Base-by-base conservation (phyloP, 64 coral and sea anemone genomes). In the Stichodactyla mertensii region DNA sequence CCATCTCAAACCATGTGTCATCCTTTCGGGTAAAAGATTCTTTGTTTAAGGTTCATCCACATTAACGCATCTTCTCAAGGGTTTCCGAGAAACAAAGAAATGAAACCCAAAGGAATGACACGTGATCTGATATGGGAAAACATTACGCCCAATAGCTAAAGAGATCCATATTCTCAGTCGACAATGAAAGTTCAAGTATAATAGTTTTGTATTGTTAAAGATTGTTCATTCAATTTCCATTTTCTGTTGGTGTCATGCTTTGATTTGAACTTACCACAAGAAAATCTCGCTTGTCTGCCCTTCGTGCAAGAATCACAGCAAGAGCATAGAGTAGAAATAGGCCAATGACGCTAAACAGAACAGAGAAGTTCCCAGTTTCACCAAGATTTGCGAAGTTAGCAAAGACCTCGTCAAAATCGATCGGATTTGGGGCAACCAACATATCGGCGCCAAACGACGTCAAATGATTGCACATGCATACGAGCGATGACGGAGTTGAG, bases 401-500 rank as follows among this genome's bases (percentile, higher is more conserved):
- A 67, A 55, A 71, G 6, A 94, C 89, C 55, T 61, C 23, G 27
- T 81, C 69, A 23, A 94, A 94, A 52, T 94, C 93, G 11, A 94
- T 86, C 52, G 89, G 86, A 55, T 94, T 94, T 28, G 93, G 93
- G 71, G 86, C 71, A 19, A 85, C 89, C 20, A 94, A 24, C 55
- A 94, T 62, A 84, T 15, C 86, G 13, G 86, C 93, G 23, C 93
- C 93, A 94, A 94, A 94, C 16, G 79, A 51, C 0, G 93, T 91
- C 6, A 94, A 67, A 28, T 94, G 93, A 22, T 91, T 91, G 20
- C 93, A 94, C 3, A 89, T 60, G 52, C 88, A 89, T 7, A 84
- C 59, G 16, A 89, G n/a, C 2, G 20, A 7, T 26, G 62, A 51
- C 22, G 80, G 13, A 6, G 88, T 84, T 23, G 88, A 89, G 55